These are phyloP conservation scores for Bubo scandiacus DNA, from an alignment of 2,113 vertebrate genomes.

Conservation along the genomic window DNA sequence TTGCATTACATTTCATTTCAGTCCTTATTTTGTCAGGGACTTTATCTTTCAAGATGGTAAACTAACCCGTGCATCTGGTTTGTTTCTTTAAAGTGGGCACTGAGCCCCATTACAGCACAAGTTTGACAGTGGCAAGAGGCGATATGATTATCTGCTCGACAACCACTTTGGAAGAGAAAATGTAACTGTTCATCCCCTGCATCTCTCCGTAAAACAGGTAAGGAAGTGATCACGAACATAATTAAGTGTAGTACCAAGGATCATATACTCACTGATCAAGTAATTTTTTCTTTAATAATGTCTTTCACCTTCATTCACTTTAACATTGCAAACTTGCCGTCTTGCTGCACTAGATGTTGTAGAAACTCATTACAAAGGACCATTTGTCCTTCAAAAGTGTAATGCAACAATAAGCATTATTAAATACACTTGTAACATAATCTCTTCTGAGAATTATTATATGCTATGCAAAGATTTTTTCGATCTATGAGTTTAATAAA, in stretches of 20 bases:
- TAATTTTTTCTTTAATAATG: not conserved
- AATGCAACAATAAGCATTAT: not conserved
- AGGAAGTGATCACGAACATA: not conserved
- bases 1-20: not conserved
- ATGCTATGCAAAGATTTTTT: not conserved
- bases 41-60: not conserved
- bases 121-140: not conserved
- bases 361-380: not conserved
- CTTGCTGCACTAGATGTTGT: not conserved
- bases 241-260: not conserved
- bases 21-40: not conserved
- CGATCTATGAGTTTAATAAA: not conserved
- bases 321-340: not conserved
- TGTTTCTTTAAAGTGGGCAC: not conserved
- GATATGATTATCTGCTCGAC: not conserved
- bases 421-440: not conserved
- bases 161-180: not conserved
- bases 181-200: not conserved
- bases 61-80: not conserved
- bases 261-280: not conserved
- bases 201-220: not conserved
- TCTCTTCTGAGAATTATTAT: not conserved
- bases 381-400: not conserved
- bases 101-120: not conserved
- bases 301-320: not conserved